Conservation (phyloP, 2,888 invertebrate genomes). For the Aspidiotus destructor region DNA sequence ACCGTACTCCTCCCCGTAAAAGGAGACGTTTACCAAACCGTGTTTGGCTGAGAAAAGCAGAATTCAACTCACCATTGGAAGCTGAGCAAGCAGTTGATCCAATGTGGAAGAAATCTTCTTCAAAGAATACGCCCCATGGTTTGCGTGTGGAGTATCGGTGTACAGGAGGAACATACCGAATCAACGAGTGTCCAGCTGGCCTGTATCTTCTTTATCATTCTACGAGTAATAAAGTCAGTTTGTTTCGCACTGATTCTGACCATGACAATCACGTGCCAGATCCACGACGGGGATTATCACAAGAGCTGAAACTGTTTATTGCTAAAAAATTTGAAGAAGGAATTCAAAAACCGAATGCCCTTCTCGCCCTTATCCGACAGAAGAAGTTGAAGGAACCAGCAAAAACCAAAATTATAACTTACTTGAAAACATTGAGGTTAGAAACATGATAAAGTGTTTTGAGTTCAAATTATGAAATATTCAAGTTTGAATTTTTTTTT, state of each 20-base stretch:
- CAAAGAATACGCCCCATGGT: background rate
- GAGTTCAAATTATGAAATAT: background rate
- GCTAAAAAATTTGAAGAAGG: background rate
- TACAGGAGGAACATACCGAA: background rate
- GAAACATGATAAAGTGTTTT: background rate
- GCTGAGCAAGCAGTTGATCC: background rate
- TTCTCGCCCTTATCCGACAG: background rate
- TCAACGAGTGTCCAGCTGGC: background rate
- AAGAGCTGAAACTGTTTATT: background rate
- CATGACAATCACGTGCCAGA: slow-evolving; percentile 4
- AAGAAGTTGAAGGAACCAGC: background rate
- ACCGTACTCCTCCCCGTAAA: background rate
- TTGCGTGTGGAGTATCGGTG: background rate
- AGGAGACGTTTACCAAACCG: background rate
- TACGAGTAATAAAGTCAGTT: background rate
- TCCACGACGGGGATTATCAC: background rate
- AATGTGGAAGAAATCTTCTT: background rate
- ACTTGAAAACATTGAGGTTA: background rate
- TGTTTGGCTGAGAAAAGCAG: background rate
- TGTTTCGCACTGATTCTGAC: background rate
- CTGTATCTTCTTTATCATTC: background rate
- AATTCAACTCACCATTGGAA: background rate
- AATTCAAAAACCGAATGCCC: background rate
- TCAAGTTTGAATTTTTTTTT: background rate
- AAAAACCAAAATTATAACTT: background rate